Base-by-base conservation (phyloP, 1,140 invertebrate species). In the Brachionus manjavacas region DNA sequence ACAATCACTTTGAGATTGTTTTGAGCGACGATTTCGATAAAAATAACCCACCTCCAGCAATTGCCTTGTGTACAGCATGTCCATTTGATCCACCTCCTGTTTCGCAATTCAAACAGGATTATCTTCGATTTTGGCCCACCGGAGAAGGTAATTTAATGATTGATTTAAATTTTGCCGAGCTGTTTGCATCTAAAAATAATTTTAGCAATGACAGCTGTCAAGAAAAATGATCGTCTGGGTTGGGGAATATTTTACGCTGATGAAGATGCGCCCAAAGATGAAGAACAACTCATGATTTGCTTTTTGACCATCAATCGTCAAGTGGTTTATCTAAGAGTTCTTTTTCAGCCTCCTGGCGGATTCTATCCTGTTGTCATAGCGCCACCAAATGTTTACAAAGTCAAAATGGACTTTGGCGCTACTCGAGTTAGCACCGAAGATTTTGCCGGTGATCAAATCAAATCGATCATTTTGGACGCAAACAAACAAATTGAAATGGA, bases 251-350 rank as follows among this genome's bases (percentile, higher is more conserved):
- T 87, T 41, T 88, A 86, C 76, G 78, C 86, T 64, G 85, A 87
- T 52, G 85, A 86, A 8, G 74, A 74, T 78, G 68, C 43, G 76
- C 60, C 14, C 25, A 60, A 84, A 84, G n/a, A 84, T 55, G 87
- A 88, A 52, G 87, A 88, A 68, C 86, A 87, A 49, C 85, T 89
- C 8, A 86, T 89, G 41, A 87, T 89, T 25, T 88, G 87, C 60
- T 89, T 88, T 85, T 86, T 89, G 23, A 87, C 87, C 11, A 87
- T 89, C 31, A 87, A 89, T 85, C 85, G 87, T 16, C 86, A 86
- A 49, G 86, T 89, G 16, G 85, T 85, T 3, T 66, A 88, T 66
- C 86, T 87, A 9, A 85, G 88, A 68, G 88, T 88, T 31, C 84
- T 88, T 25, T 88, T 86, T 76, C 86, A 88, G 60, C 88, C 88